Evolutionary conservation across 2,888 invertebrate species (phyloP).

Genomic region (Cryptops parisi): DNA sequence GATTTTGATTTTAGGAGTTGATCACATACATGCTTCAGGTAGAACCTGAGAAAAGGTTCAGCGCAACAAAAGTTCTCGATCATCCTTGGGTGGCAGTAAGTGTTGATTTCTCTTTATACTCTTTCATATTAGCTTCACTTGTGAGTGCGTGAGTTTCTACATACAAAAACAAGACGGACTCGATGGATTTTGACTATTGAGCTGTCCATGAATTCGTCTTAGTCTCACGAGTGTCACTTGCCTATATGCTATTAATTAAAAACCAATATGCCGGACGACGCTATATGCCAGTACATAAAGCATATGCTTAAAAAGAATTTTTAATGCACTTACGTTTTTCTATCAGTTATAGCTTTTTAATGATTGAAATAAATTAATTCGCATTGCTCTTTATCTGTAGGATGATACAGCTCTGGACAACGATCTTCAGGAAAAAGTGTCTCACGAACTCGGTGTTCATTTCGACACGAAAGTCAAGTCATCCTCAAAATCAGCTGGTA

Average conservation of each 20-base stretch:
- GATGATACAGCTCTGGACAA: slow-evolving; percentile 30
- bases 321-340: no score
- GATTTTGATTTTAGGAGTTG: slow-evolving; percentile 35
- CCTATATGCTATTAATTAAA: no score
- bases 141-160: no score
- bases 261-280: no score
- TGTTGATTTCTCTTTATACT: no score
- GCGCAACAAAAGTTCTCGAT: slow-evolving; percentile 82
- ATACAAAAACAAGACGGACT: no score
- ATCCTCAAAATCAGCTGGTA: slow-evolving; percentile 28
- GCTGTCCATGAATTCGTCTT: no score
- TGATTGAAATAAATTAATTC: background rate
- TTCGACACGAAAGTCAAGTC: slow-evolving; percentile 30
- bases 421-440: slow-evolving; percentile 29
- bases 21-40: slow-evolving; percentile 83
- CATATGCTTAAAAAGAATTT: no score
- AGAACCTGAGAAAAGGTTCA: slow-evolving; percentile 72
- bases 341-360: background rate
- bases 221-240: no score
- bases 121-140: no score
- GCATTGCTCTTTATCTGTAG: slow-evolving; percentile 22
- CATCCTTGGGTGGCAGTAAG: slow-evolving; percentile 63
- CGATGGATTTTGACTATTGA: background rate
- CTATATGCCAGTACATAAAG: no score
- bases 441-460: slow-evolving; percentile 30